Conservation (phyloP, 2,888 invertebrate species). For the Calameuta filiformis region DNA sequence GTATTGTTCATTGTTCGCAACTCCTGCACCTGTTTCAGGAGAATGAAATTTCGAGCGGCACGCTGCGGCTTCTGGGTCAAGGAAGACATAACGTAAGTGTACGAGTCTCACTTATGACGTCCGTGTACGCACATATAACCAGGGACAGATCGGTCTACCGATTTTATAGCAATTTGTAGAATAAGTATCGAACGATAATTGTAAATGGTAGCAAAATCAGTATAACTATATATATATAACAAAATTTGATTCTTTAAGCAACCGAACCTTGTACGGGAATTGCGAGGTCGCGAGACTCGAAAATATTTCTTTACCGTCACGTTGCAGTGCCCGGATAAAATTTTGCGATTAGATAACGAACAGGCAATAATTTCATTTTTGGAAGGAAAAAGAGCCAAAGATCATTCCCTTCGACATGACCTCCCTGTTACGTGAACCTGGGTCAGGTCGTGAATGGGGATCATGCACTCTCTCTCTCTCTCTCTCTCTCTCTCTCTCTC, state of each 20-base stretch:
- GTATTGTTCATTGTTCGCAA: conserved; percentile 36
- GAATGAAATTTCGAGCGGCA: conserved; percentile 22
- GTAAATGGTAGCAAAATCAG: not conserved
- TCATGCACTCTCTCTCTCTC: not conserved
- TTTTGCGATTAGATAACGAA: not conserved
- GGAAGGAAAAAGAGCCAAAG: not conserved
- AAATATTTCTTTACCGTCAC: not conserved
- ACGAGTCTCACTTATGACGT: not conserved
- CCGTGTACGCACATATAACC: not conserved
- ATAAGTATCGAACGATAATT: not conserved
- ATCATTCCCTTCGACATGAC: no score
- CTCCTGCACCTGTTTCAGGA: conserved; percentile 31
- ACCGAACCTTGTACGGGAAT: not conserved
- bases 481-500: not conserved
- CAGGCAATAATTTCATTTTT: not conserved
- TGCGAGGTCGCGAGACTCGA: not conserved
- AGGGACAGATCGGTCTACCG: not conserved
- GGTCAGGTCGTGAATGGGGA: not conserved
- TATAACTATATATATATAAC: not conserved
- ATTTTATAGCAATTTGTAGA: not conserved
- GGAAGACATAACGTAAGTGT: conserved; percentile 21
- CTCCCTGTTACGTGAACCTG: not conserved
- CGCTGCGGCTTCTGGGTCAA: conserved; percentile 32
- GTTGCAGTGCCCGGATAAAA: not conserved
- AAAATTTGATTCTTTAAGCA: not conserved